Base-by-base conservation (phyloP, 2,888 invertebrate species). In the Hemicrepidius hirtus region DNA sequence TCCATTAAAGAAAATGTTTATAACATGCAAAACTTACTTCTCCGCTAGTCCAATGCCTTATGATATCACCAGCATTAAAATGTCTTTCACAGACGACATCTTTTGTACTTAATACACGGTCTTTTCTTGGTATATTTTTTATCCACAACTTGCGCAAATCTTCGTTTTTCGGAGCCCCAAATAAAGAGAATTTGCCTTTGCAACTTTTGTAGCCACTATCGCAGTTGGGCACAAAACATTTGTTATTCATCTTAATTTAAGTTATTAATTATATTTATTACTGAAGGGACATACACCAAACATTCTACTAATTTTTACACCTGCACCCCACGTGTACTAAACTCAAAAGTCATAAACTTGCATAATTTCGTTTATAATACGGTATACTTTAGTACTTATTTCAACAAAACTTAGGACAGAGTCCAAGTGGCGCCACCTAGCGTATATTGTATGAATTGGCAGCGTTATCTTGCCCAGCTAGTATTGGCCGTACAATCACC, bases 111-210 rank as follows among this genome's bases (percentile, higher is more conserved):
- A 37, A 37, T 37, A 37, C 37, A 12, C 37, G 37, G 16, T 55
- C 55, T 9, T 55, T 18, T 5, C 55, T 16, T 20, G 49, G 35
- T 37, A 16, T 53, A 28, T 21, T 55, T 55, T 55, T 55, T 55
- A 21, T 21, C 55, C 55, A 55, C 12, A 12, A 9, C 28, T 21
- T 13, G 7, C 16, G 1, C 55, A 21, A 6, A 3, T 21, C 12
- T 12, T 10, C 13, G 16, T 55, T 18, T 20, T 10, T 21, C 7
- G 55, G 55, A 55, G 55, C 18, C 3, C 9, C 9, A 55, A 55
- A 55, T 9, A 21, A 9, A 24, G 21, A 21, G 10, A 37, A 9
- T 12, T 37, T 37, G 37, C 10, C 10, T 12, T 37, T 37, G 37
- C 12, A 12, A 12, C 10, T 12, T 37, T 37, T 37, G 37, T 37